Evolutionary conservation across 2,113 vertebrate genomes (phyloP).

Genomic region (Isichthys henryi): DNA sequence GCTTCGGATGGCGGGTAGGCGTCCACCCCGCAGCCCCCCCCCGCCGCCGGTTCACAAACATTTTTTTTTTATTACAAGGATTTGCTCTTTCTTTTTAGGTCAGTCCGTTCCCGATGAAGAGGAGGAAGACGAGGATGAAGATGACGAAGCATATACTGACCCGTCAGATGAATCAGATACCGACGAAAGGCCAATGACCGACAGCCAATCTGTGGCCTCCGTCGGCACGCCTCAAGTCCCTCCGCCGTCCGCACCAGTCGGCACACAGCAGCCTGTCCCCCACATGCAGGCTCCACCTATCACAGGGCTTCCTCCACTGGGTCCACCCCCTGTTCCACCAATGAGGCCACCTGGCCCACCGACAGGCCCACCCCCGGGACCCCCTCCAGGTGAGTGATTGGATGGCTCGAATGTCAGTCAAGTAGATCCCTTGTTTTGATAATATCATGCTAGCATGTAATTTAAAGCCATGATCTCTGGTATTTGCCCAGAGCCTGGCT

Average conservation of each 20-base stretch:
- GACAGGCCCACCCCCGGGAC: slow-evolving; percentile 90
- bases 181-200: slow-evolving; percentile 62
- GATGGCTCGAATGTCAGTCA: neutral
- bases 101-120: slow-evolving; percentile 89
- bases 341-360: slow-evolving; percentile 90
- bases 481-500: neutral
- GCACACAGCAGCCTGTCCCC: slow-evolving; percentile 50
- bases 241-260: slow-evolving; percentile 46
- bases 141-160: slow-evolving; percentile 83
- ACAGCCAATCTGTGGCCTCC: slow-evolving; percentile 45
- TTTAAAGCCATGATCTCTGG: neutral
- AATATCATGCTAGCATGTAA: neutral
- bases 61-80: neutral
- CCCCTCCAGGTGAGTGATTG: slow-evolving; percentile 75
- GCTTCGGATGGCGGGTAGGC: slow-evolving; percentile 88
- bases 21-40: neutral
- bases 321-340: slow-evolving; percentile 84
- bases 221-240: slow-evolving; percentile 52
- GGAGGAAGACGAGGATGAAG: slow-evolving; percentile 80
- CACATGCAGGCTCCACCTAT: slow-evolving; percentile 87
- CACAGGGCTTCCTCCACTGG: slow-evolving; percentile 84
- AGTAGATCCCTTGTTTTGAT: neutral
- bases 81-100: slow-evolving; percentile 52
- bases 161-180: slow-evolving; percentile 72
- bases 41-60: neutral